phyloP scores from a whole-genome alignment of 2,113 vertebrate species.

The Monopterus albus region DNA sequence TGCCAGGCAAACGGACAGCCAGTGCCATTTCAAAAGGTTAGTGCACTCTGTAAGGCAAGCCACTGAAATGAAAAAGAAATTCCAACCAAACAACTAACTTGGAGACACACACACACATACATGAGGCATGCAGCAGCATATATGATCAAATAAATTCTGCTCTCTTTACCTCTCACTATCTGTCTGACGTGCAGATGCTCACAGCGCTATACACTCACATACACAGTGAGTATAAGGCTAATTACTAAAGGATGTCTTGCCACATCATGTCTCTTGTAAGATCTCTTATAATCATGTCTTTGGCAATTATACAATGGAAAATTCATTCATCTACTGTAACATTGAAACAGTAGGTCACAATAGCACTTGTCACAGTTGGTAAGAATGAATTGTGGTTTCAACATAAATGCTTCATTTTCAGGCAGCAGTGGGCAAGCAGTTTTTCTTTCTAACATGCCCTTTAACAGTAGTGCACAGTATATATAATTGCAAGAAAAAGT shows the following conservation, averaged over 20 bases:
- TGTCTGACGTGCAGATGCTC: slow-evolving; percentile 1
- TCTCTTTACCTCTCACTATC: not conserved
- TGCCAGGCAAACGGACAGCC: slow-evolving; percentile 70
- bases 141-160: too few species aligned
- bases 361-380: slow-evolving; percentile 44
- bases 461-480: too few species aligned
- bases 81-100: slow-evolving; percentile 20
- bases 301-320: not conserved
- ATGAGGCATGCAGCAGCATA: not conserved
- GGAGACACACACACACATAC: not conserved
- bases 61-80: slow-evolving; percentile 45
- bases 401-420: slow-evolving; percentile 33
- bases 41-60: slow-evolving; percentile 58
- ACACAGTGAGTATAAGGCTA: not conserved
- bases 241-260: slow-evolving; percentile 34
- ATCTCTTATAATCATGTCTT: slow-evolving; percentile 15
- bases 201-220: not conserved
- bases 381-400: slow-evolving; percentile 46
- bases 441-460: slow-evolving; percentile 16
- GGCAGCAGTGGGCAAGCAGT: slow-evolving; percentile 28
- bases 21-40: slow-evolving; percentile 79
- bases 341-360: slow-evolving; percentile 31
- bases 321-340: not conserved
- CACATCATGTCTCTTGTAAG: not conserved
- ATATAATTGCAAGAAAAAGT: too few species aligned